Evolutionary conservation across 2,797 vertebrate species (phyloP).

Genomic region (Cossypha polioptera): DNA sequence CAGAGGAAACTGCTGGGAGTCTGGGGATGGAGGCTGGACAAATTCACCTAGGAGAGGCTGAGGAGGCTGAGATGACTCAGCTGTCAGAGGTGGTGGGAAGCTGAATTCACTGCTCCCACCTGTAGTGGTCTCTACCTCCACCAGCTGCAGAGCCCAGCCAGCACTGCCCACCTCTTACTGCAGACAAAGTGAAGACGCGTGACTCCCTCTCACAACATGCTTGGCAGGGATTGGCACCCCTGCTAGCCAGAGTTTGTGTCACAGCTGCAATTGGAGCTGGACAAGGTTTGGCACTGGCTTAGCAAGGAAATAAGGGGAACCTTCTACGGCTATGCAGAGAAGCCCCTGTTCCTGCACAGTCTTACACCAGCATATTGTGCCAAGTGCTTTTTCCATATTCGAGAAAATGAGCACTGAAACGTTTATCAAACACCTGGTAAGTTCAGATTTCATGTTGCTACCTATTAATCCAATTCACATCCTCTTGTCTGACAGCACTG

Average conservation of each 20-base stretch:
- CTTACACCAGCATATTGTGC: accelerated
- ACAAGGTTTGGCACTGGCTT: background rate
- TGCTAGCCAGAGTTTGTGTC: accelerated
- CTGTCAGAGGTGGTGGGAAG: background rate
- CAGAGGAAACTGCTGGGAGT: background rate
- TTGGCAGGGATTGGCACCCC: background rate
- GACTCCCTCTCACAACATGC: background rate
- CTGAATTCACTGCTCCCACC: background rate
- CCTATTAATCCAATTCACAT: background rate
- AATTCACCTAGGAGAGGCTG: background rate
- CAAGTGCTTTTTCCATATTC: background rate
- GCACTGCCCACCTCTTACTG: background rate
- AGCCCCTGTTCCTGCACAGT: background rate
- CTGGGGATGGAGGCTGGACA: accelerated
- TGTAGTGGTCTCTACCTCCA: accelerated
- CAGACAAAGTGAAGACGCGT: accelerated
- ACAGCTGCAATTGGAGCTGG: background rate
- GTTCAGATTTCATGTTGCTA: background rate
- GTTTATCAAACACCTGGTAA: background rate
- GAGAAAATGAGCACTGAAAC: background rate
- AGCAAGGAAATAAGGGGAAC: background rate
- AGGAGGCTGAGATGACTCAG: background rate
- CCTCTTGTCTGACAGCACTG: background rate
- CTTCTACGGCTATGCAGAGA: background rate
- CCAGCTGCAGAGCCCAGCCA: background rate